Conservation (phyloP, 2,113 vertebrate genomes). For the Thomomys bottae region DNA sequence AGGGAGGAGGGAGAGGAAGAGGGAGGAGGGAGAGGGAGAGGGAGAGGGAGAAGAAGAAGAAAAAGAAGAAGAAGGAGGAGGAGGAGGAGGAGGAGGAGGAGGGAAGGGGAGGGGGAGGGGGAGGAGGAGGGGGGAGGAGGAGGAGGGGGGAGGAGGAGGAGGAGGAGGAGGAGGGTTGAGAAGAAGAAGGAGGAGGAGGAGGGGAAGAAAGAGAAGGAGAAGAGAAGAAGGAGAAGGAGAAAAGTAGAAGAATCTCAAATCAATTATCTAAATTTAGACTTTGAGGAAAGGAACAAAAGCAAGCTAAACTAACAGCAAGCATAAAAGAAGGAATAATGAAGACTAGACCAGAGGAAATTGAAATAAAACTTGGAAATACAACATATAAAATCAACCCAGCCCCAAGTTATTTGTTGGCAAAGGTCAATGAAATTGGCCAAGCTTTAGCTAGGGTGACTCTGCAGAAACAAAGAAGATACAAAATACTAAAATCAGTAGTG, state of each 20-base stretch:
- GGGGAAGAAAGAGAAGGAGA: too few species aligned
- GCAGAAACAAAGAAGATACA: neutral
- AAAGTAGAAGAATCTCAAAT: neutral
- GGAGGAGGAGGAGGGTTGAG: too few species aligned
- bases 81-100: too few species aligned
- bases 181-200: too few species aligned
- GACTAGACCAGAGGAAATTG: neutral
- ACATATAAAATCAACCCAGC: neutral
- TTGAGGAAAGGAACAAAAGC: neutral
- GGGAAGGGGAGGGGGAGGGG: too few species aligned
- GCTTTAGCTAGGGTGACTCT: neutral
- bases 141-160: too few species aligned
- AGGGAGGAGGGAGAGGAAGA: too few species aligned
- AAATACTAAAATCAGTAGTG: neutral
- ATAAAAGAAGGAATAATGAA: neutral
- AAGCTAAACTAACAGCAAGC: neutral
- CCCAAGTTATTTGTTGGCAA: neutral
- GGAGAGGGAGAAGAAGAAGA: too few species aligned
- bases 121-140: too few species aligned
- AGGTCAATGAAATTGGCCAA: neutral
- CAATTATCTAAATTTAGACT: neutral
- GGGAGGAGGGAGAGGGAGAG: too few species aligned
- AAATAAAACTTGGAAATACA: neutral
- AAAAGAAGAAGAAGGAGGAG: too few species aligned
- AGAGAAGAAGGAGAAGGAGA: too few species aligned